Conservation (phyloP, 2,113 vertebrate genomes). For the Chlorodrepanis virens region DNA sequence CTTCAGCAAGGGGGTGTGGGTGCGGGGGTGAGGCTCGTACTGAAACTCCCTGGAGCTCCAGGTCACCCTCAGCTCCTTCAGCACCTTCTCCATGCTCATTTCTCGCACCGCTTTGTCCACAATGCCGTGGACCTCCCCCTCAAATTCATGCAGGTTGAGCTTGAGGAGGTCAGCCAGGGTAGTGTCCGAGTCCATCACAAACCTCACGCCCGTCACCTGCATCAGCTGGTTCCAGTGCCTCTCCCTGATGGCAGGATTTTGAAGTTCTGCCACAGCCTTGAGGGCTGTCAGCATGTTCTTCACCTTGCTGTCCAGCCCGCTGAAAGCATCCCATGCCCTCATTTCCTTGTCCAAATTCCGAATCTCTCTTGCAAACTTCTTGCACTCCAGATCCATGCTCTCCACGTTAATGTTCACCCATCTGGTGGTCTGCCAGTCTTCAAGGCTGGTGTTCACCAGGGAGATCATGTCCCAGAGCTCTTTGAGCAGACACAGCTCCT, state of each 20-base stretch:
- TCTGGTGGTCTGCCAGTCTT: slow-evolving; percentile 82
- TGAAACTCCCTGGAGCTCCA: slow-evolving; percentile 87
- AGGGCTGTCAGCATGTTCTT: slow-evolving; percentile 86
- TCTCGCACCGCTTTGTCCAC: slow-evolving; percentile 89
- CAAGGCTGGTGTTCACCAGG: slow-evolving; percentile 80
- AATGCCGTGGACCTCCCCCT: slow-evolving; percentile 88
- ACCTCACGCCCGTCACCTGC: slow-evolving; percentile 81
- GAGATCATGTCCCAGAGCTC: slow-evolving; percentile 87
- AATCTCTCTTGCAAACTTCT: slow-evolving; percentile 84
- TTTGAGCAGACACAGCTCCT: slow-evolving; percentile 80
- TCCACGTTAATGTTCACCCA: slow-evolving; percentile 90
- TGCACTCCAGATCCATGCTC: slow-evolving; percentile 89
- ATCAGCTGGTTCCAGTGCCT: slow-evolving; percentile 93
- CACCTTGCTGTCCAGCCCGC: slow-evolving; percentile 82
- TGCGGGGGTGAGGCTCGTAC: slow-evolving; percentile 83
- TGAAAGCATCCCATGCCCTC: slow-evolving; percentile 87
- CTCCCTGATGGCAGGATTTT: slow-evolving; percentile 86
- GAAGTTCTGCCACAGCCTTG: slow-evolving; percentile 87
- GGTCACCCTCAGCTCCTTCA: slow-evolving; percentile 79
- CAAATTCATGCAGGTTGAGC: slow-evolving; percentile 88
- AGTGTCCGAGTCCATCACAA: slow-evolving; percentile 82
- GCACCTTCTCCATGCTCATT: slow-evolving; percentile 85
- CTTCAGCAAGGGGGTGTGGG: slow-evolving; percentile 76
- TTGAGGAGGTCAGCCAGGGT: slow-evolving; percentile 86
- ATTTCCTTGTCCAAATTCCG: slow-evolving; percentile 87